Base-by-base conservation (phyloP, 2,888 invertebrate genomes). In the Danaus chrysippus region DNA sequence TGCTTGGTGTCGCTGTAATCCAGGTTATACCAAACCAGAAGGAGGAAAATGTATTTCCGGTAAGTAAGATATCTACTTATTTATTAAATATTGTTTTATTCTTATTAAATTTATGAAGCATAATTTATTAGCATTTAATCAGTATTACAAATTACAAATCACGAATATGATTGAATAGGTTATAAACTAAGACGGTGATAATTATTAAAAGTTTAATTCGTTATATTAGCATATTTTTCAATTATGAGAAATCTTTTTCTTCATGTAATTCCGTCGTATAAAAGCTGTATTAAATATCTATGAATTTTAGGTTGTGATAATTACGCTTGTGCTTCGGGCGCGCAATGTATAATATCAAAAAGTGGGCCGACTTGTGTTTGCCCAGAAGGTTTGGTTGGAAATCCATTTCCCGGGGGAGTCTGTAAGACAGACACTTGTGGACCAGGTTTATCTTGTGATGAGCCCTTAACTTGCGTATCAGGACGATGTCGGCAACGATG, bases 401-500 rank as follows among this genome's bases (percentile, higher is more conserved):
- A 98, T 86, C 97, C 98, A 9, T 98, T 97, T 91, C 96, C 97
- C 1, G 98, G 98, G 34, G 98, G 97, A 46, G 92, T 92, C 60
- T 98, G 98, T 77, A 92, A 92, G 60, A 94, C 95, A 58, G 97
- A 97, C 82, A 92, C 96, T 59, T 97, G 97, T 81, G 96, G 96
- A 0, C 91, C 94, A 3, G 92, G 93, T 0, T 91, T 94, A 58
- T 95, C 96, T 0, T 97, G 97, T 73, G 93, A 93, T 42, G 93
- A 94, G 56, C 95, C 96, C 0, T 93, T 95, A 73, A 93, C 96
- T 1, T 98, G 97, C 79, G 95, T 98, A 66, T 94, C 95, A 17
- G 97, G 97, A 34, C 93, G 97, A 65, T 98, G 97, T 81, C 96
- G 97, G 76, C 95, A 97, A 76, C 93, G 96, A 13, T 98, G 98